Evolutionary conservation across 2,797 vertebrate genomes (phyloP).

Genomic region (Enoplosus armatus): DNA sequence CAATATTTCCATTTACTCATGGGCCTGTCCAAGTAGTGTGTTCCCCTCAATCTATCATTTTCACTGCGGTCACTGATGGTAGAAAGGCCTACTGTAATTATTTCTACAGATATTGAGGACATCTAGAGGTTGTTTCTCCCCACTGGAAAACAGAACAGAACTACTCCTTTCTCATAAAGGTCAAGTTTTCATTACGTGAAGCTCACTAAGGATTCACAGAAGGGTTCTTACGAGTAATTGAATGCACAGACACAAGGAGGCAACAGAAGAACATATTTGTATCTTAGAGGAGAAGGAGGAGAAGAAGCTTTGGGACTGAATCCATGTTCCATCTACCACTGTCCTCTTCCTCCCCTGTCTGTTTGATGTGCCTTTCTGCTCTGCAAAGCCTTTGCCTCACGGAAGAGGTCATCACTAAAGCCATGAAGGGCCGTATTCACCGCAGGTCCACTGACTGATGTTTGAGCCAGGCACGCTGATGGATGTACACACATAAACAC

Average conservation of each 20-base stretch:
- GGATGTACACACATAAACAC: conserved; percentile 71
- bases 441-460: conserved; percentile 68
- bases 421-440: conserved; percentile 73
- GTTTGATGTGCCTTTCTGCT: conserved; percentile 64
- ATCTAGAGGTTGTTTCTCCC: conserved; percentile 75
- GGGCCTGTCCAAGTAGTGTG: conserved; percentile 74
- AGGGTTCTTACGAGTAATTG: conserved; percentile 37
- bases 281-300: conserved; percentile 14
- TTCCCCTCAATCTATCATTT: conserved; percentile 83
- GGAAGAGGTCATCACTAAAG: conserved; percentile 70
- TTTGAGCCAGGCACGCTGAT: conserved; percentile 71
- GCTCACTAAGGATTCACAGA: conserved; percentile 46
- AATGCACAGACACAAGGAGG: conserved; percentile 50
- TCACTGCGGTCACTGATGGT: conserved; percentile 75
- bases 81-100: conserved; percentile 77
- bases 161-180: conserved; percentile 53
- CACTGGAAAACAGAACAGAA: conserved; percentile 71
- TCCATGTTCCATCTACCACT: conserved; percentile 57
- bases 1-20: conserved; percentile 84
- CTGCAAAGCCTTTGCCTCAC: conserved; percentile 46
- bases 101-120: conserved; percentile 81
- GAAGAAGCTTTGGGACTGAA: conserved; percentile 36
- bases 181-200: conserved; percentile 54
- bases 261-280: conserved; percentile 50
- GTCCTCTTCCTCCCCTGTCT: conserved; percentile 42